These are phyloP conservation scores for Vidua macroura DNA, from an alignment of 2,113 vertebrate genomes.

Conservation along the genomic window DNA sequence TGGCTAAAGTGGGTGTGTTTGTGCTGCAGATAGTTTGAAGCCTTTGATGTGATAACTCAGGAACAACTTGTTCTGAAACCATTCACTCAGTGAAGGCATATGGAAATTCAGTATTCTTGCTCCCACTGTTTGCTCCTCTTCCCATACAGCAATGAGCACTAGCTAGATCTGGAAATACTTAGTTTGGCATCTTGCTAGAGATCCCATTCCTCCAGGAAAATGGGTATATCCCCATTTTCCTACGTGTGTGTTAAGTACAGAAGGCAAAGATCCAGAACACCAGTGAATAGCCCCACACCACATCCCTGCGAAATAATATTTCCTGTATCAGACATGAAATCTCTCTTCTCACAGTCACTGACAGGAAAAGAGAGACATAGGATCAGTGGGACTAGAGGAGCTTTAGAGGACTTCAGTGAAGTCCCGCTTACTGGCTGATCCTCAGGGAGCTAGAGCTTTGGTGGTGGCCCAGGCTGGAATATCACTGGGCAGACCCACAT, in stretches of 20 bases:
- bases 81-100: background rate
- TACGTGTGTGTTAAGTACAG: fast-evolving
- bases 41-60: background rate
- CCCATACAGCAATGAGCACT: background rate
- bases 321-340: background rate
- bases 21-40: conserved; percentile 43
- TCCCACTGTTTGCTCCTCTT: background rate
- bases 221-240: background rate
- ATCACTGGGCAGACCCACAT: background rate
- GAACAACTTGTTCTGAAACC: conserved; percentile 46
- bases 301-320: background rate
- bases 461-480: background rate
- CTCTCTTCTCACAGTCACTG: background rate
- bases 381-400: background rate
- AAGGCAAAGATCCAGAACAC: background rate
- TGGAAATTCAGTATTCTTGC: background rate
- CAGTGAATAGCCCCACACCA: background rate
- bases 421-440: background rate
- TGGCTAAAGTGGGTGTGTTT: conserved; percentile 50
- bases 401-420: conserved; percentile 19
- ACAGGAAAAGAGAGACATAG: background rate
- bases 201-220: background rate
- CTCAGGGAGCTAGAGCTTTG: background rate
- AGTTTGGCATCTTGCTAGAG: background rate
- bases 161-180: background rate